These are phyloP conservation scores for Drosophila watanabei DNA, from an alignment of 1,140 invertebrate genomes.

Conservation along the genomic window DNA sequence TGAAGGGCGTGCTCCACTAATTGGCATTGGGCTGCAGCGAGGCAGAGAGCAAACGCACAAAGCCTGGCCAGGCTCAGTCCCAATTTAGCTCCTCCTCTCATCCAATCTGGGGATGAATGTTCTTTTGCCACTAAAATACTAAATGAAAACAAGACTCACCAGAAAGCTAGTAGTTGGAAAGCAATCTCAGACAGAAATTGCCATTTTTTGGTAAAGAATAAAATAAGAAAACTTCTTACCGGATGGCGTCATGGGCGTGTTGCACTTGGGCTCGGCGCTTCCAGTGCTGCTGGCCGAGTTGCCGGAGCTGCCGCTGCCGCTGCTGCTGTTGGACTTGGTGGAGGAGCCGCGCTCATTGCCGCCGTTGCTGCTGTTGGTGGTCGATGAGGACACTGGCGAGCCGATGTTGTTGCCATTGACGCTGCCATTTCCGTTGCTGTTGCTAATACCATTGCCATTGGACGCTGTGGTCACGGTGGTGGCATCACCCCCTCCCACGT, in stretches of 20 bases:
- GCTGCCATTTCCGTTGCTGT: slow-evolving; percentile 39
- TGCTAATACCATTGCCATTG: slow-evolving; percentile 53
- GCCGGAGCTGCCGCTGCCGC: slow-evolving; percentile 76
- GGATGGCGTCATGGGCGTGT: slow-evolving; percentile 82
- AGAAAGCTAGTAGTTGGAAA: neutral
- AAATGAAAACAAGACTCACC: neutral
- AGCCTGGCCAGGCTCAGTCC: slow-evolving; percentile 34
- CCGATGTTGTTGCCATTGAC: slow-evolving; percentile 76
- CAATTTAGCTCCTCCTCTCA: neutral
- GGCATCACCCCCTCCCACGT: slow-evolving; percentile 49
- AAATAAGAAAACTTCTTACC: slow-evolving; percentile 36
- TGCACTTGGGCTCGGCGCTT: slow-evolving; percentile 78
- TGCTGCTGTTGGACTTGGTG: slow-evolving; percentile 82
- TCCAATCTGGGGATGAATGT: neutral
- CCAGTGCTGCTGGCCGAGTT: slow-evolving; percentile 78
- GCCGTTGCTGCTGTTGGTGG: slow-evolving; percentile 71
- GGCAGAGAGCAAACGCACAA: slow-evolving; percentile 56
- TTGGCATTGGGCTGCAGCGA: slow-evolving; percentile 70
- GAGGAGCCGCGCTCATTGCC: slow-evolving; percentile 79
- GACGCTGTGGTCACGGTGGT: slow-evolving; percentile 46
- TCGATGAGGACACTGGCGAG: slow-evolving; percentile 79
- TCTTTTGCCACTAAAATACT: too few relatives aligned
- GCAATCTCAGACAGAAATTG: neutral
- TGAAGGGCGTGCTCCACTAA: slow-evolving; percentile 57
- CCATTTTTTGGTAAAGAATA: too few relatives aligned